These are phyloP conservation scores for Philypnodon macrostomus DNA, from an alignment of 2,797 vertebrate species.

Conservation along the genomic window DNA sequence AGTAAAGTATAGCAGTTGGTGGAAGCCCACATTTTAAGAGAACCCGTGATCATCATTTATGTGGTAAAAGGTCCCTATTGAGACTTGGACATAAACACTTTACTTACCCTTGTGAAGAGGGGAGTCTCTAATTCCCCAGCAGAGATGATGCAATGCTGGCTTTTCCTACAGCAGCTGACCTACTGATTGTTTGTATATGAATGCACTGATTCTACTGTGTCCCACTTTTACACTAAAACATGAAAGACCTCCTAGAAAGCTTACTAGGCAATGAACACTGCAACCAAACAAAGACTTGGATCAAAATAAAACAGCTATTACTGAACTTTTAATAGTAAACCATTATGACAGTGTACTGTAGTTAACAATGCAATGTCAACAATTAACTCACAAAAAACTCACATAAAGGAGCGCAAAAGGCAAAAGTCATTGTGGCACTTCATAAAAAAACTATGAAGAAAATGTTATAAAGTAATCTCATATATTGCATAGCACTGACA, in stretches of 20 bases:
- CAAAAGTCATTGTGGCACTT: no score
- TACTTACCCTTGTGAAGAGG: background rate
- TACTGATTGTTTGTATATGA: constrained; percentile 19
- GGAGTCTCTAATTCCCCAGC: constrained; percentile 1
- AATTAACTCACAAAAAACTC: background rate
- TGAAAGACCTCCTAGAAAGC: constrained; percentile 26
- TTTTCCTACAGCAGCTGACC: constrained; percentile 17
- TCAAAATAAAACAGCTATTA: no score
- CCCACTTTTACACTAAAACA: constrained; percentile 46
- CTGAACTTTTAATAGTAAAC: no score
- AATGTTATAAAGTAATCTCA: background rate
- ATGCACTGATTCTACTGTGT: constrained; percentile 29
- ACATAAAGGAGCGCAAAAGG: no score
- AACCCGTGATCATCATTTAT: no score
- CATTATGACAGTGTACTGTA: background rate
- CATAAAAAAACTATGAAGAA: no score
- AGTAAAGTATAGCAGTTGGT: no score
- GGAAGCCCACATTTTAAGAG: no score
- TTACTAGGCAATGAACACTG: constrained; percentile 35
- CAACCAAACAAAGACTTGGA: constrained; percentile 51
- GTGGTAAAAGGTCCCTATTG: no score
- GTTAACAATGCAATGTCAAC: background rate
- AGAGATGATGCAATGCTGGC: constrained; percentile 12
- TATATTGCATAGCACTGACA: no score
- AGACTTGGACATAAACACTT: no score